Evolutionary conservation across 2,797 vertebrate genomes (phyloP).

Genomic region (Myiotriccus ornatus): DNA sequence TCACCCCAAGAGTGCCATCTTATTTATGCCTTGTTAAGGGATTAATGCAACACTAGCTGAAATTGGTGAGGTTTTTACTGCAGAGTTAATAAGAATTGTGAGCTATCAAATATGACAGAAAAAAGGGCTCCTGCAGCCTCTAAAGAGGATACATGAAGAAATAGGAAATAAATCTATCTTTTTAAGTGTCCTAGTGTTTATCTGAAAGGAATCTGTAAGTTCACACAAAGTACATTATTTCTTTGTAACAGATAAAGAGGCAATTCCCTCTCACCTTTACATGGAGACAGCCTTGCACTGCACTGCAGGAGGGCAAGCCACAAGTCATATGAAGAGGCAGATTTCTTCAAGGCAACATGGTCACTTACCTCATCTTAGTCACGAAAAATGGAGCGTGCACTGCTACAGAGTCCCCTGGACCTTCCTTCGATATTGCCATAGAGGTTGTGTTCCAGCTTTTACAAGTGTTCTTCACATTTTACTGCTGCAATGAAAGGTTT

Average conservation of each 20-base stretch:
- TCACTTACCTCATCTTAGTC: background rate
- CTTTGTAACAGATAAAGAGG: background rate
- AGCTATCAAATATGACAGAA: background rate
- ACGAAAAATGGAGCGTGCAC: background rate
- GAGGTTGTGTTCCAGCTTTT: background rate
- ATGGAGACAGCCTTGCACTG: background rate
- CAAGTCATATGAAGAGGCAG: background rate
- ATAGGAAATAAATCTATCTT: background rate
- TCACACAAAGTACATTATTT: background rate
- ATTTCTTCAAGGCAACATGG: background rate
- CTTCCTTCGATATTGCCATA: background rate
- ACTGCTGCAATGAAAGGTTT: background rate
- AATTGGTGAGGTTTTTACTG: background rate
- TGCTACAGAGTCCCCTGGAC: background rate
- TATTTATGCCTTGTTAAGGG: background rate
- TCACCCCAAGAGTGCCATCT: rapidly evolving
- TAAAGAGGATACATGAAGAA: background rate
- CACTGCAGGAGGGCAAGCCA: background rate
- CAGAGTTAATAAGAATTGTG: background rate
- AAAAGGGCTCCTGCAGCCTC: background rate
- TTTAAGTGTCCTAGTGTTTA: background rate
- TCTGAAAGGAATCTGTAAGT: background rate
- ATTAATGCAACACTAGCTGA: background rate
- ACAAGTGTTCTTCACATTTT: background rate
- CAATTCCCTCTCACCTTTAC: constrained; percentile 1